A percentile compares a stretch with the other conserved stretches of the same genome.
Conservation (phyloP, 23 tunicate genomes). For the Halocynthia roretzi region DNA sequence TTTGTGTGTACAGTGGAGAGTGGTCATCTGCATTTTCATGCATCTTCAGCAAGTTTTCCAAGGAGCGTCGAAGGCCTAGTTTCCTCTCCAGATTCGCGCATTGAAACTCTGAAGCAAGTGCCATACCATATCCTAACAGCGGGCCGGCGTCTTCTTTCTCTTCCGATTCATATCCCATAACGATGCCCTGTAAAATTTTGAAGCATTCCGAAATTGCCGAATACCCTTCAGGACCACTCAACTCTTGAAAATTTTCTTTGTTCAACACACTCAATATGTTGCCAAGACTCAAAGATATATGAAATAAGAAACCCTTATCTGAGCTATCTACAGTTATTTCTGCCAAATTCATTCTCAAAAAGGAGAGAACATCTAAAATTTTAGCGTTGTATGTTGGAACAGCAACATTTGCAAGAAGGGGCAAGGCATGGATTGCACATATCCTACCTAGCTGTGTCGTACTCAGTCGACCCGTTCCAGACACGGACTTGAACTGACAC, state of each 20-base stretch:
- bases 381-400: slow-evolving; percentile 15
- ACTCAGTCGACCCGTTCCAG: slow-evolving; percentile 45
- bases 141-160: slow-evolving; percentile 3
- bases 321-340: not conserved
- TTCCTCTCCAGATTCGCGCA: not conserved
- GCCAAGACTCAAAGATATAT: slow-evolving; percentile 18
- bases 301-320: slow-evolving; percentile 5
- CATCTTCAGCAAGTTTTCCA: not conserved
- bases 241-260: slow-evolving; percentile 2
- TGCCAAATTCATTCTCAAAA: slow-evolving; percentile 3
- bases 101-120: not conserved
- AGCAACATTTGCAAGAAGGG: slow-evolving; percentile 10
- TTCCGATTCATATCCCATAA: not conserved
- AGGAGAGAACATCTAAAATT: not conserved
- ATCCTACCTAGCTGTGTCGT: slow-evolving; percentile 62
- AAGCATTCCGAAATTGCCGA: not conserved
- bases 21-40: not conserved
- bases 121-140: slow-evolving; percentile 12
- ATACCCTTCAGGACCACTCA: not conserved
- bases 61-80: not conserved
- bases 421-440: slow-evolving; percentile 53
- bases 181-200: not conserved
- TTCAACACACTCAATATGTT: slow-evolving; percentile 25
- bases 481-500: slow-evolving; percentile 75
- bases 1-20: slow-evolving; percentile 2